Conservation (phyloP, 2,888 invertebrate genomes). For the Beris chalybata region DNA sequence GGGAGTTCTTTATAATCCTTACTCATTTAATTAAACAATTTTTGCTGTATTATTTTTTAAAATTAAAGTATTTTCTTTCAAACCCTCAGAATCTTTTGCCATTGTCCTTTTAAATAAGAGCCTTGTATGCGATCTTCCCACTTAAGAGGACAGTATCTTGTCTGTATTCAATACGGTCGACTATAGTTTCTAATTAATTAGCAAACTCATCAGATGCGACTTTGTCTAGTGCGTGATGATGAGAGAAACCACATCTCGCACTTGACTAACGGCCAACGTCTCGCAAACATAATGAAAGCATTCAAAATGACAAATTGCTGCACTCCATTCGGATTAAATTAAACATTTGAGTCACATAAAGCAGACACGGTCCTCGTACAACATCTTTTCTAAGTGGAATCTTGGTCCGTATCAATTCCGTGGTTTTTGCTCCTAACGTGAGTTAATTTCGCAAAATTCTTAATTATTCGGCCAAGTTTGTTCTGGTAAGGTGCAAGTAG, state of each 20-base stretch:
- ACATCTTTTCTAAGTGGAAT: background rate
- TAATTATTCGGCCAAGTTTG: no score
- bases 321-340: conserved; percentile 12
- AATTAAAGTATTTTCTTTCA: no score
- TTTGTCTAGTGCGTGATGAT: conserved; percentile 1
- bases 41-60: no score
- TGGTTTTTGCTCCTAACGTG: background rate
- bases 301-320: conserved; percentile 23
- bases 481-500: no score
- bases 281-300: conserved; percentile 1
- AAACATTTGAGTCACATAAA: conserved; percentile 18
- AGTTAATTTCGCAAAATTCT: background rate
- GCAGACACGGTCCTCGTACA: conserved; percentile 12
- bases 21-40: no score
- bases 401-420: background rate
- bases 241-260: conserved; percentile 3
- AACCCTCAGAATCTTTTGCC: no score
- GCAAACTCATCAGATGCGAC: background rate
- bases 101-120: no score
- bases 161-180: no score
- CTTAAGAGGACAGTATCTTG: no score
- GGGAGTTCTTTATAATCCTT: no score
- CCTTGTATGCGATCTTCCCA: no score
- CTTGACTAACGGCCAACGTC: conserved; percentile 8
- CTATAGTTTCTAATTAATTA: no score